These are phyloP conservation scores for Uria lomvia DNA, from an alignment of 2,113 vertebrate genomes.

Conservation along the genomic window DNA sequence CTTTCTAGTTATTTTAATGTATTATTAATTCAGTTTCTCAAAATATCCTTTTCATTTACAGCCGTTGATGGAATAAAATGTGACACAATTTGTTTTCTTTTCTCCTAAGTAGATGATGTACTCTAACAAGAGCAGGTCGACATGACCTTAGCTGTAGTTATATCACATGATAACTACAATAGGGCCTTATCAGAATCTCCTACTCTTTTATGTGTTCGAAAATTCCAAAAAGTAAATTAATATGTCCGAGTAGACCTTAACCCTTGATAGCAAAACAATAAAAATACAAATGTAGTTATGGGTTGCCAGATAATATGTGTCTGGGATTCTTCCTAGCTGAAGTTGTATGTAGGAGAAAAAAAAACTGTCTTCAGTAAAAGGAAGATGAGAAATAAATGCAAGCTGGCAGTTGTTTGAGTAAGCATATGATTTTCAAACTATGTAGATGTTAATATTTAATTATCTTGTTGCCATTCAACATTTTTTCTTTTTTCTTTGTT, in stretches of 20 bases:
- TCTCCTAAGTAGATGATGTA: conserved; percentile 68
- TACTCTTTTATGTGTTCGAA: conserved; percentile 52
- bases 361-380: background rate
- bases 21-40: conserved; percentile 68
- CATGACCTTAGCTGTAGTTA: conserved; percentile 70
- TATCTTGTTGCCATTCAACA: background rate
- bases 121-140: conserved; percentile 66
- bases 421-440: background rate
- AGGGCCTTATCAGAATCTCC: conserved; percentile 61
- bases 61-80: conserved; percentile 65
- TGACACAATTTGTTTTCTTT: conserved; percentile 73
- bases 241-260: conserved; percentile 37
- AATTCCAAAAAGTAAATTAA: conserved; percentile 41
- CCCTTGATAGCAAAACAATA: conserved; percentile 4
- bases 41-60: conserved; percentile 70
- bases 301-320: conserved; percentile 5
- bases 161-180: conserved; percentile 65
- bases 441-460: background rate
- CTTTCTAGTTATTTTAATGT: conserved; percentile 66
- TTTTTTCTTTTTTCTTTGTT: background rate
- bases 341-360: background rate
- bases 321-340: background rate
- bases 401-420: background rate
- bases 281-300: background rate
- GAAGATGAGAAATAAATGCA: conserved; percentile 7